phyloP scores from a whole-genome alignment of 2,888 invertebrate species.

The Lochmaea capreae region DNA sequence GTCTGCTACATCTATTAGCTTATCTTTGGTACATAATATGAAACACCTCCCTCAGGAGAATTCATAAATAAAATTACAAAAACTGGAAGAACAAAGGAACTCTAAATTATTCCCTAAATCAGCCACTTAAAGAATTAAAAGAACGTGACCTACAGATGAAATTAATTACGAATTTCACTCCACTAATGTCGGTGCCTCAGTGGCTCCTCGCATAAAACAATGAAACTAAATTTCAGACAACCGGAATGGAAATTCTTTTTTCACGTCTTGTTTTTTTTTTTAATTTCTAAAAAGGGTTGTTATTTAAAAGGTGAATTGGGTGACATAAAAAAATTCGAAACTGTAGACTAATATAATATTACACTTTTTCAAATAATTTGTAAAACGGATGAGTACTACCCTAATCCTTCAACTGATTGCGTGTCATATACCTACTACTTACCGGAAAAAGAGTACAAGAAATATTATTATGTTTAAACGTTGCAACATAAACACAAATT shows the following conservation, averaged over 20 bases:
- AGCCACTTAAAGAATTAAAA: not conserved
- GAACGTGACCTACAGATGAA: not conserved
- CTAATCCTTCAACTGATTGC: not conserved
- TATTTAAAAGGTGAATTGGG: too few relatives aligned
- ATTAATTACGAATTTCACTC: not conserved
- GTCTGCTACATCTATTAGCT: too few relatives aligned
- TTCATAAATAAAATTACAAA: too few relatives aligned
- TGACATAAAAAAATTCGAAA: too few relatives aligned
- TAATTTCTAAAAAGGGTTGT: too few relatives aligned
- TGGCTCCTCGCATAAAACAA: not conserved
- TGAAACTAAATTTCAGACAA: not conserved
- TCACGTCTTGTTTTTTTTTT: not conserved
- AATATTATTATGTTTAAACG: not conserved
- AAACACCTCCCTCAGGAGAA: too few relatives aligned
- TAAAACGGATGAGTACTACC: too few relatives aligned
- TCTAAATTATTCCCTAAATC: not conserved
- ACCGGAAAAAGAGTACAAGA: not conserved
- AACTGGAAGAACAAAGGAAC: not conserved
- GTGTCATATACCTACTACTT: not conserved
- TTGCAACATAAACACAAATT: conserved; percentile 27
- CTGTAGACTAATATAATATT: too few relatives aligned
- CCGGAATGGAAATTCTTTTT: not conserved
- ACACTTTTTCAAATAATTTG: too few relatives aligned
- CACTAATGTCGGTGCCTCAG: not conserved
- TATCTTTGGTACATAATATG: too few relatives aligned